These are phyloP conservation scores for Enteromius thamalakanensis DNA, from an alignment of 2,797 vertebrate genomes.

Conservation along the genomic window DNA sequence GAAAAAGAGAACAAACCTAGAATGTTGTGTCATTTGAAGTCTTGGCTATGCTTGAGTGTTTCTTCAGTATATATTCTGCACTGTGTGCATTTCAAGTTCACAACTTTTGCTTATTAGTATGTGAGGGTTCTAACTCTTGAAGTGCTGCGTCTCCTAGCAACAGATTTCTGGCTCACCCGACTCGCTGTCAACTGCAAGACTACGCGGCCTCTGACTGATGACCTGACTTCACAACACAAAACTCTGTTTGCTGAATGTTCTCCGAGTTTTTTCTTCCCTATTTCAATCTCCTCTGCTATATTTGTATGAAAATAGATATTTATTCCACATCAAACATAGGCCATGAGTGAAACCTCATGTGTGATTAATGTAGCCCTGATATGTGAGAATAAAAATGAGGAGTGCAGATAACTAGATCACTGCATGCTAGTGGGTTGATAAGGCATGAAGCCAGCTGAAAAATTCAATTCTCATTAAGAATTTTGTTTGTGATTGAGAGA, in stretches of 20 bases:
- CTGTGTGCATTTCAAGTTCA: conserved; percentile 41
- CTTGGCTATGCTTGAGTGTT: conserved; percentile 22
- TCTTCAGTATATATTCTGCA: conserved; percentile 27
- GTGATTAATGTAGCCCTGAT: not conserved
- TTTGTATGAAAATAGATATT: not conserved
- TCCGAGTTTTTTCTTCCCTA: not conserved
- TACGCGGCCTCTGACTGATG: conserved; percentile 31
- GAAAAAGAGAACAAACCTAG: not conserved
- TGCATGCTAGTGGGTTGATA: not conserved
- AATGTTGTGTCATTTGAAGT: conserved; percentile 21
- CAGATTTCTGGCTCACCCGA: conserved; percentile 41
- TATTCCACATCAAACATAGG: conserved; percentile 1
- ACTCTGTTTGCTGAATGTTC: conserved; percentile 33
- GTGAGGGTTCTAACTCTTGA: conserved; percentile 46
- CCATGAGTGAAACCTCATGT: not conserved
- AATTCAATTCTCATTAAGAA: conserved; percentile 35
- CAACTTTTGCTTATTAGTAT: conserved; percentile 53
- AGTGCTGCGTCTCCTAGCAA: conserved; percentile 58
- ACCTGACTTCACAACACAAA: conserved; percentile 44
- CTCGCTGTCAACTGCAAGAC: conserved; percentile 40
- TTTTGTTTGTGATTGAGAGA: conserved; percentile 30
- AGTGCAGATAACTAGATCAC: conserved; percentile 15
- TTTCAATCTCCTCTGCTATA: not conserved
- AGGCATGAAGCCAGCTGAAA: conserved; percentile 27
- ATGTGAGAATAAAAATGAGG: conserved; percentile 10